phyloP scores from a whole-genome alignment of 2,888 invertebrate species.

The Lithophane socia region DNA sequence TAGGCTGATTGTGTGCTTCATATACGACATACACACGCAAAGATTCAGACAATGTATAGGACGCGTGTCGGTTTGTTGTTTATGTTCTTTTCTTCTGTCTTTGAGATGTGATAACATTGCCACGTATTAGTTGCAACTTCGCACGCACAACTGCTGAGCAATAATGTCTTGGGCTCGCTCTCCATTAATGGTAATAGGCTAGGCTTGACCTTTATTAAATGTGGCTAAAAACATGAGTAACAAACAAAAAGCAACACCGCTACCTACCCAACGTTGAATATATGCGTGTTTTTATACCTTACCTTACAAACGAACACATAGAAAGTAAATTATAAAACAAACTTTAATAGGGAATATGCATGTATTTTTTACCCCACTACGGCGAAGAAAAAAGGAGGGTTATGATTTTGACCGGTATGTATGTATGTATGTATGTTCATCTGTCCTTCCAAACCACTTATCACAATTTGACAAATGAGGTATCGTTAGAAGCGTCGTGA shows the following conservation, averaged over 20 bases:
- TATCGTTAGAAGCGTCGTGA: too few species aligned
- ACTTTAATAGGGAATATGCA: too few species aligned
- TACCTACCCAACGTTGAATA: background rate
- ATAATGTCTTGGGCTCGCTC: background rate
- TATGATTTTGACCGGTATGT: too few species aligned
- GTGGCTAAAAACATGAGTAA: background rate
- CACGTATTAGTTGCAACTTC: background rate
- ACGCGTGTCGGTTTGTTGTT: background rate
- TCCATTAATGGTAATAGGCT: background rate
- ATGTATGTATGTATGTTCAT: too few species aligned
- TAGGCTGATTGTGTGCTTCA: constrained; percentile 1
- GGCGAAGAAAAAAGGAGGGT: too few species aligned
- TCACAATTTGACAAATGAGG: too few species aligned
- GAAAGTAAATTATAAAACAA: background rate
- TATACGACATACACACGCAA: background rate
- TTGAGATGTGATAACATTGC: background rate
- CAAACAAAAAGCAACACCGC: background rate
- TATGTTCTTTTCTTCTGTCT: background rate
- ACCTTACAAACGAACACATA: background rate
- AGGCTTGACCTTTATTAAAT: background rate
- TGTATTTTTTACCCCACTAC: too few species aligned
- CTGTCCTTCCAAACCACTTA: too few species aligned
- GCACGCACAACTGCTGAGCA: background rate
- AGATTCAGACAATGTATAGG: constrained; percentile 1
- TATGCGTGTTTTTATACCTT: background rate